These are phyloP conservation scores for Protophormia terraenovae DNA, from an alignment of 2,888 invertebrate species.

Conservation along the genomic window DNA sequence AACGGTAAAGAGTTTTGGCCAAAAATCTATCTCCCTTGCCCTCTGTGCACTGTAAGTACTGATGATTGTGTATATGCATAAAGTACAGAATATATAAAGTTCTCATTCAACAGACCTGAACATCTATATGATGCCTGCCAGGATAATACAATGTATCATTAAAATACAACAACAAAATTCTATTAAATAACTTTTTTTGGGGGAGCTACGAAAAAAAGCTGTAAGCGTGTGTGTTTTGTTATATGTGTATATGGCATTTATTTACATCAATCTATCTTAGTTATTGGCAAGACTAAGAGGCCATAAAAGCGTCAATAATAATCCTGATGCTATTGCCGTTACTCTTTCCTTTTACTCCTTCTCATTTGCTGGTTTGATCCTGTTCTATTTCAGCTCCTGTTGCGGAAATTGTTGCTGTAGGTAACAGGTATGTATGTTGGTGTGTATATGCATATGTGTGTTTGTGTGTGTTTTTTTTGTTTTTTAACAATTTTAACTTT, in stretches of 20 bases:
- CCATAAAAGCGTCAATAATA: constrained; percentile 58
- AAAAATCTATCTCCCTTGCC: too few relatives aligned
- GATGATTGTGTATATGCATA: too few relatives aligned
- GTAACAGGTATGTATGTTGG: not conserved
- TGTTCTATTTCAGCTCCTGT: not conserved
- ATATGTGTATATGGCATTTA: too few relatives aligned
- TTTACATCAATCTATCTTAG: constrained; percentile 40
- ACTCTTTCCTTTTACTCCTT: too few relatives aligned
- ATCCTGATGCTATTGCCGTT: constrained; percentile 7
- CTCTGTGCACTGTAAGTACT: too few relatives aligned
- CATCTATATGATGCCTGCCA: not conserved
- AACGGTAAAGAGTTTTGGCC: too few relatives aligned
- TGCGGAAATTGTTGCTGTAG: not conserved
- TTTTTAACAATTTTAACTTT: not conserved
- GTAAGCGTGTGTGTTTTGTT: not conserved
- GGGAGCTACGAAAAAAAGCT: not conserved
- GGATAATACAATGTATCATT: constrained; percentile 36
- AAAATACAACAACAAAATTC: constrained; percentile 23
- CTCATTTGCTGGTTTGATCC: not conserved
- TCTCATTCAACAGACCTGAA: not conserved
- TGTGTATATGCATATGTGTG: not conserved
- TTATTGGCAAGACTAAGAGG: constrained; percentile 48
- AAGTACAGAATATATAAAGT: constrained; percentile 2
- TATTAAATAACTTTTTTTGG: not conserved
- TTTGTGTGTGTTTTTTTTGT: not conserved